These are phyloP conservation scores for Phragmatobia fuliginosa DNA, from an alignment of 2,888 invertebrate species.

Conservation along the genomic window DNA sequence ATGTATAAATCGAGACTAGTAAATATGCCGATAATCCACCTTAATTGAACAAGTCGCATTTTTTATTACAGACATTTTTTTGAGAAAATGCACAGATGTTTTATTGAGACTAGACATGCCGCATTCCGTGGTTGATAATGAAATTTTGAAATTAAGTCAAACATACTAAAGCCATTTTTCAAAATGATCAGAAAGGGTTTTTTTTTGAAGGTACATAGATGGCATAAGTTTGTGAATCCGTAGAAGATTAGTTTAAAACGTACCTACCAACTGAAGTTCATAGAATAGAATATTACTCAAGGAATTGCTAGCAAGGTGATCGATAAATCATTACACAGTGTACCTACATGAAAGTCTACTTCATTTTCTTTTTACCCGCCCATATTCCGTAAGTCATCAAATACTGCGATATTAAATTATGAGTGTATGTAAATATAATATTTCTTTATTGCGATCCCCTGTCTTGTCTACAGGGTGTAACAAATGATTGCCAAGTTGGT, in stretches of 20 bases:
- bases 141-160: not conserved
- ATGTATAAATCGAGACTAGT: not conserved
- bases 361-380: slow-evolving; percentile 27
- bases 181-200: not conserved
- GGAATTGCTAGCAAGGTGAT: not conserved
- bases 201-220: not conserved
- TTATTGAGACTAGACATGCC: too few relatives aligned
- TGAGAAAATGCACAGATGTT: not conserved
- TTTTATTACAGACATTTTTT: not conserved
- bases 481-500: slow-evolving; percentile 82
- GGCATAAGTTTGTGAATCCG: not conserved
- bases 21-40: not conserved
- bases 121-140: too few relatives aligned
- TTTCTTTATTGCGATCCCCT: slow-evolving; percentile 60
- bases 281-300: not conserved
- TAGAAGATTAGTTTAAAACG: not conserved
- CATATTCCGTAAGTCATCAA: slow-evolving; percentile 25
- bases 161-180: not conserved
- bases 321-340: slow-evolving; percentile 34
- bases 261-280: not conserved
- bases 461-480: slow-evolving; percentile 73
- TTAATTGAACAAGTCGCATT: not conserved
- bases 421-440: slow-evolving; percentile 56
- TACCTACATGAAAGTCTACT: not conserved
- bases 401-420: slow-evolving; percentile 47